phyloP scores from a whole-genome alignment of 2,888 invertebrate genomes.

The Scaptomyza caliginosa region DNA sequence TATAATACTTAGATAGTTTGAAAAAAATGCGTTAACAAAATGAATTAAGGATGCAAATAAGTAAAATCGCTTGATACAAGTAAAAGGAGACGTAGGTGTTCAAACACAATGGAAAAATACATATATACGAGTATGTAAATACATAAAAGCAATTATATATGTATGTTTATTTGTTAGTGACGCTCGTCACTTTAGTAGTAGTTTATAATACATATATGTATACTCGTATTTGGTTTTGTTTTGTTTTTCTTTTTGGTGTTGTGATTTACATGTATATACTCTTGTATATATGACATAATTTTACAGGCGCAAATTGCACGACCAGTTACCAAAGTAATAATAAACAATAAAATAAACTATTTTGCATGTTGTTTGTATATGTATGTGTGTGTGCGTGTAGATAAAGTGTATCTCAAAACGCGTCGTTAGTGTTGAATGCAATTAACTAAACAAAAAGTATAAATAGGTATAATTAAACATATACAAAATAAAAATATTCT shows the following conservation, averaged over 20 bases:
- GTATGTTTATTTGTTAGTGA: slow-evolving; percentile 51
- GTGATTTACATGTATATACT: slow-evolving; percentile 32
- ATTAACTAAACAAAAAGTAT: slow-evolving; percentile 18
- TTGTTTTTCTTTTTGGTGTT: slow-evolving; percentile 1
- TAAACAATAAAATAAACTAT: slow-evolving; percentile 26
- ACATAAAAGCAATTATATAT: slow-evolving; percentile 50
- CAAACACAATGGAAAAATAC: slow-evolving; percentile 44
- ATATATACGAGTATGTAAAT: slow-evolving; percentile 35
- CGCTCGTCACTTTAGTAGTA: slow-evolving; percentile 24
- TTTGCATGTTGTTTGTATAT: no score
- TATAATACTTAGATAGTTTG: slow-evolving; percentile 19
- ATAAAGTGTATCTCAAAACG: slow-evolving; percentile 29
- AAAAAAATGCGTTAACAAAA: slow-evolving; percentile 44
- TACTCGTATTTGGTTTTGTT: no score
- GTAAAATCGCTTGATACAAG: slow-evolving; percentile 35
- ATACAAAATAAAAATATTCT: slow-evolving; percentile 31
- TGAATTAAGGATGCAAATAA: slow-evolving; percentile 49
- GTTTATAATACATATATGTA: slow-evolving; percentile 18
- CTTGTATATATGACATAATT: slow-evolving; percentile 46
- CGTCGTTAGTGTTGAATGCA: slow-evolving; percentile 60
- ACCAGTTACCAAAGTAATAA: slow-evolving; percentile 57
- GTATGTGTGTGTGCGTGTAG: slow-evolving; percentile 22
- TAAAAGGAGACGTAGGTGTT: slow-evolving; percentile 39
- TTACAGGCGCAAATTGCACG: slow-evolving; percentile 66
- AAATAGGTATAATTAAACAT: slow-evolving; percentile 16